Percentiles rank a stretch among this genome's conserved stretches.
phyloP scores from a whole-genome alignment of 2,888 invertebrate species.

The Pseudanteris insignis region DNA sequence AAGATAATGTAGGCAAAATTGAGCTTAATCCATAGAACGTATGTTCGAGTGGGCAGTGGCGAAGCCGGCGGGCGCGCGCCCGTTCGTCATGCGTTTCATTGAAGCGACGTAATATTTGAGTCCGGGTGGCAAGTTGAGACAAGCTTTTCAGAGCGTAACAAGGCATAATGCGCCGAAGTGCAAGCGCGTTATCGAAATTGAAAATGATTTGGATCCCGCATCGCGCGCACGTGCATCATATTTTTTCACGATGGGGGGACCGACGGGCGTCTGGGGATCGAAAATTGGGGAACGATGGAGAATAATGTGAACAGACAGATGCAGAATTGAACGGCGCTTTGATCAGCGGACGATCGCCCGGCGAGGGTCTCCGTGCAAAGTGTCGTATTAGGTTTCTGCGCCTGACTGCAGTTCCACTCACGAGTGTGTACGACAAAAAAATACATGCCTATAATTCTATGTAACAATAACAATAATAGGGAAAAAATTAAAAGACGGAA shows the following conservation, averaged over 20 bases:
- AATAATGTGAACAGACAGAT: constrained; percentile 46
- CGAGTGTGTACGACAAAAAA: too few species aligned
- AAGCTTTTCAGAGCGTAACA: constrained; percentile 40
- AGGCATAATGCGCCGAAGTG: constrained; percentile 41
- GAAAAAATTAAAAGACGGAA: background rate
- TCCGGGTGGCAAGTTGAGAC: constrained; percentile 25
- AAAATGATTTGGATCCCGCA: constrained; percentile 47
- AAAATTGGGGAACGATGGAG: constrained; percentile 44
- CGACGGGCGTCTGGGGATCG: constrained; percentile 45
- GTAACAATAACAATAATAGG: background rate
- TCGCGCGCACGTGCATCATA: constrained; percentile 44
- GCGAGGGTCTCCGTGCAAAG: constrained; percentile 29
- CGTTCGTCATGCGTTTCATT: constrained; percentile 39
- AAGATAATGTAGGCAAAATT: constrained; percentile 37
- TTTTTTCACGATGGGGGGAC: constrained; percentile 40
- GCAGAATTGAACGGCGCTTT: constrained; percentile 47
- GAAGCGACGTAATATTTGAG: constrained; percentile 28
- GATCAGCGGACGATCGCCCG: constrained; percentile 37
- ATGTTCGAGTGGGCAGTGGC: constrained; percentile 31
- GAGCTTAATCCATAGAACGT: constrained; percentile 36
- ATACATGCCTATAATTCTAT: too few species aligned
- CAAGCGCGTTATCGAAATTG: constrained; percentile 47
- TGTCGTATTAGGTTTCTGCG: constrained; percentile 45
- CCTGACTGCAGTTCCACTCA: constrained; percentile 29
- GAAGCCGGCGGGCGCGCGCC: constrained; percentile 15